phyloP scores from a whole-genome alignment of 1,140 invertebrate species.

The Rhynchophorus ferrugineus region DNA sequence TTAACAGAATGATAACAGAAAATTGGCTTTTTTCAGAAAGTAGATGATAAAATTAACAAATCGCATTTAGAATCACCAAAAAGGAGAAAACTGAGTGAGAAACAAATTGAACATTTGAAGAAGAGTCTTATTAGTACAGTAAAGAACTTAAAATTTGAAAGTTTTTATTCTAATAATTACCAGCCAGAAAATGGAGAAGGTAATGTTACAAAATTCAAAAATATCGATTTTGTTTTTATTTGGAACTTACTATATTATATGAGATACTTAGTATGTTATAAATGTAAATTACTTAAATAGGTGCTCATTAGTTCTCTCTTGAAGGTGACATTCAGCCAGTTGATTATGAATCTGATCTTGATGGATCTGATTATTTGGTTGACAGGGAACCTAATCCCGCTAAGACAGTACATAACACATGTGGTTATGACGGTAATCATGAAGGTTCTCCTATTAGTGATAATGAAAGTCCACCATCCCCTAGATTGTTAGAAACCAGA shows the following conservation, averaged over 20 bases:
- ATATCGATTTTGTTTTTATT: too few relatives aligned
- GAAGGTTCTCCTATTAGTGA: not conserved
- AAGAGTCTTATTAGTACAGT: slow-evolving; percentile 13
- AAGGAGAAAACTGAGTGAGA: slow-evolving; percentile 18
- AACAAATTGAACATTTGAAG: slow-evolving; percentile 19
- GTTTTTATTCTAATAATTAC: slow-evolving; percentile 27
- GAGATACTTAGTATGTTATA: too few relatives aligned
- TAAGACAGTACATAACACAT: not conserved
- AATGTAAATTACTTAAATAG: not conserved
- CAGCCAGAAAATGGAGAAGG: slow-evolving; percentile 24
- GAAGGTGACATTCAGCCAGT: slow-evolving; percentile 13
- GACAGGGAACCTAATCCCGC: not conserved
- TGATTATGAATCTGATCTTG: slow-evolving; percentile 17
- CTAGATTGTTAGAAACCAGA: too few relatives aligned
- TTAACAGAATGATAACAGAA: too few relatives aligned
- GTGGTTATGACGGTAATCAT: slow-evolving; percentile 5
- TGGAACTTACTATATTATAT: too few relatives aligned
- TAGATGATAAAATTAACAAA: not conserved
- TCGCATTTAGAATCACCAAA: slow-evolving; percentile 4
- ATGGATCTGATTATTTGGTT: slow-evolving; percentile 3
- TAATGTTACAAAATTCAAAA: too few relatives aligned
- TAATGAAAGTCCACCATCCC: not conserved
- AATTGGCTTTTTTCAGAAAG: slow-evolving; percentile 4
- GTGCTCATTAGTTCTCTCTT: slow-evolving; percentile 1
- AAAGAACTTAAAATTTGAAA: slow-evolving; percentile 24